Base-by-base conservation (phyloP, 2,797 vertebrate species). In the Aeoliscus strigatus region DNA sequence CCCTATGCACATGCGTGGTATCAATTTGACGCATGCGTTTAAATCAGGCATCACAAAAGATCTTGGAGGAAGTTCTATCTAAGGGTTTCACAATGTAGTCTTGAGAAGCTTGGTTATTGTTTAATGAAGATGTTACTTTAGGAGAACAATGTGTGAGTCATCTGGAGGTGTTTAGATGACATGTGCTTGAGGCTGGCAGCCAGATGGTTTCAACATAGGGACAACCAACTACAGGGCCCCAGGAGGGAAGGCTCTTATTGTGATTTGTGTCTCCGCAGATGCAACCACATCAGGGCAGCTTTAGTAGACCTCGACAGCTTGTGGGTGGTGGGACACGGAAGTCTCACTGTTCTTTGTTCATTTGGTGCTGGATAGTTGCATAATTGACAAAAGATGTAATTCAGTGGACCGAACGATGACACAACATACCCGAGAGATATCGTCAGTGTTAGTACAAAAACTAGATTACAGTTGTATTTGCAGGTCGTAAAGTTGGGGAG, bases 141-240 rank as follows among this genome's bases (percentile, higher is more conserved):
- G 53, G 24, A 51, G 60, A 46, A 39, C 11, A 4, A 47, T 66
- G 27, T 45, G 29, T 39, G 40, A 65, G 54, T 70, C 81, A 84
- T 84, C 80, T 86, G 82, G 79, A 70, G 78, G 54, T 30, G 43
- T 73, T 86, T 78, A 79, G 64, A 44, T 58, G 34, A 38, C 24
- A 32, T 69, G 56, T 50, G 66, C 68, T 56, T 23, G 39, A 51
- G 75, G 51, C 77, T 82, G 70, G 63, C 56, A 53, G 73, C 81
- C 86, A 83, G 73, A 86, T 86, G 78, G 61, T 61, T 66, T 51
- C 25, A 44, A 37, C 56, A 30, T 53, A 61, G 70, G 62, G 77
- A 80, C 82, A 69, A 51, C 70, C 61, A 67, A 71, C 73, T 74
- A 73, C 51, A 23, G 58, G 56, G 72, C 80, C 57, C 27, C 50